Evolutionary conservation across 2,797 vertebrate genomes (phyloP).

Genomic region (Epinephelus malabaricus): DNA sequence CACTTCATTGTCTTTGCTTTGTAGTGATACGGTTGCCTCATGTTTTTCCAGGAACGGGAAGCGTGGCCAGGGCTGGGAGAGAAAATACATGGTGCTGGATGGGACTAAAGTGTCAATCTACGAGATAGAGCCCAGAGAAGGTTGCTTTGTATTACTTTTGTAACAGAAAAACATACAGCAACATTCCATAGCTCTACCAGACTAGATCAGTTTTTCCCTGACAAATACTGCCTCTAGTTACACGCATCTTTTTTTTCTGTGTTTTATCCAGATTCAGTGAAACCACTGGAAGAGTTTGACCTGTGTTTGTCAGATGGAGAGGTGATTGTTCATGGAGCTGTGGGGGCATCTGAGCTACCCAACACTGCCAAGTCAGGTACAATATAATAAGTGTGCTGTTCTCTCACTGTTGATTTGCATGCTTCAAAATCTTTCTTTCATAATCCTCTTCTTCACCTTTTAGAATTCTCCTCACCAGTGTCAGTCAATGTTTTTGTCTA

Average conservation of each 20-base stretch:
- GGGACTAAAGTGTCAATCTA: slow-evolving; percentile 96
- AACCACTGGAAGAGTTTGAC: slow-evolving; percentile 97
- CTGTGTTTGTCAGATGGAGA: slow-evolving; percentile 96
- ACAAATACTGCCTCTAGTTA: not conserved
- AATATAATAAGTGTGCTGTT: not conserved
- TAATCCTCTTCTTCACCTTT: not conserved
- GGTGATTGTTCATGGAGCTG: slow-evolving; percentile 95
- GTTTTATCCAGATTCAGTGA: slow-evolving; percentile 88
- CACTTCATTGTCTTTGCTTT: not conserved
- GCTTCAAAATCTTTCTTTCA: not conserved
- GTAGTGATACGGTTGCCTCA: not conserved
- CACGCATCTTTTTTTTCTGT: slow-evolving; percentile 8
- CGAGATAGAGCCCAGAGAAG: slow-evolving; percentile 97
- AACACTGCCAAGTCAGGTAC: slow-evolving; percentile 98
- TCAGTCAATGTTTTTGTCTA: not conserved
- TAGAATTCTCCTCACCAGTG: too few species aligned
- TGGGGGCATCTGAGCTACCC: slow-evolving; percentile 94
- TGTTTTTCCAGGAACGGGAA: slow-evolving; percentile 92
- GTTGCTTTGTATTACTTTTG: slow-evolving; percentile 73
- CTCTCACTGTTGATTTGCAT: too few species aligned
- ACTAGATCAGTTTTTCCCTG: not conserved
- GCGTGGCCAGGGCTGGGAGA: slow-evolving; percentile 98
- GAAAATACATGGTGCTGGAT: slow-evolving; percentile 96
- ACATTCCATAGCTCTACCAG: not conserved
- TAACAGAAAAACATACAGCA: not conserved